Evolutionary conservation across 1,140 invertebrate species (phyloP).

Genomic region (Aphidius gifuensis): DNA sequence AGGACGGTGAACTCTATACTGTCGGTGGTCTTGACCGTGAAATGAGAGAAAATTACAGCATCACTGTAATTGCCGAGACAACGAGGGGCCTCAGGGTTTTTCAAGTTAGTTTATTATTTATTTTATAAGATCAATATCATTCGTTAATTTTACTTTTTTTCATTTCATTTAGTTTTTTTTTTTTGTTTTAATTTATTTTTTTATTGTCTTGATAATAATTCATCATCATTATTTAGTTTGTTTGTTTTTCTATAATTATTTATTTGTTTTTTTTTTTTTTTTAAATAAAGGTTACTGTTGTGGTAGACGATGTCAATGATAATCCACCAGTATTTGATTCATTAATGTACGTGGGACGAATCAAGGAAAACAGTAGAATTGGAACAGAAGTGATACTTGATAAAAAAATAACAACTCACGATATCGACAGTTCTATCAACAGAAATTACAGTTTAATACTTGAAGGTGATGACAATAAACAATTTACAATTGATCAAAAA

Average conservation of each 20-base stretch:
- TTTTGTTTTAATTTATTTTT: neutral
- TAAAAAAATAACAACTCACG: conserved; percentile 65
- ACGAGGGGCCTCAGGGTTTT: conserved; percentile 69
- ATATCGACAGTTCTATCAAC: conserved; percentile 78
- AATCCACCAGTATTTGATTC: conserved; percentile 80
- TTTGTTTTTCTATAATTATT: neutral
- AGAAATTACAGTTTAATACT: conserved; percentile 65
- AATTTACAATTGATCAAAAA: conserved; percentile 72
- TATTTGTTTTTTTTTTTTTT: neutral
- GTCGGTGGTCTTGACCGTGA: conserved; percentile 74
- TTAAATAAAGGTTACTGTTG: conserved; percentile 61
- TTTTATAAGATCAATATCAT: conserved; percentile 7
- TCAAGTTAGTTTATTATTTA: conserved; percentile 52
- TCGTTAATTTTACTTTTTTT: neutral
- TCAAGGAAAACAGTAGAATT: conserved; percentile 73
- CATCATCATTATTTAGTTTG: neutral
- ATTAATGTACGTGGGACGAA: conserved; percentile 69
- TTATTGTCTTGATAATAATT: neutral
- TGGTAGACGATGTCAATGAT: conserved; percentile 87
- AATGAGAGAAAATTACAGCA: conserved; percentile 67
- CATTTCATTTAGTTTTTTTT: neutral
- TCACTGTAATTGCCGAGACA: conserved; percentile 78
- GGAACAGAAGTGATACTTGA: conserved; percentile 72
- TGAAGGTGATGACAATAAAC: conserved; percentile 69
- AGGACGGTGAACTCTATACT: conserved; percentile 76